Conservation (phyloP, 2,888 invertebrate genomes). For the Apocheima hispidaria region DNA sequence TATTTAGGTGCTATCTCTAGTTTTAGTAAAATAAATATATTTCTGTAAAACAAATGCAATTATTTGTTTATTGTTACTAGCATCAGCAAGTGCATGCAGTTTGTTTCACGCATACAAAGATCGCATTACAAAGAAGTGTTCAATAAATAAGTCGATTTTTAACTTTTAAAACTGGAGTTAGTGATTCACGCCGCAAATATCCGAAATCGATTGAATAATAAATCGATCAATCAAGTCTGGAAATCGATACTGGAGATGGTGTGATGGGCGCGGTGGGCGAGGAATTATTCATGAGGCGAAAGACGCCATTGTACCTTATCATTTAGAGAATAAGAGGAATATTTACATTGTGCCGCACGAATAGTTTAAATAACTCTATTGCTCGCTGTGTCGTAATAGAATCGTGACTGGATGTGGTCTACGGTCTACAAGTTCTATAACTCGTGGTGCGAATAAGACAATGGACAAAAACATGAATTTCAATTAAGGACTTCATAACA, state of each 20-base stretch:
- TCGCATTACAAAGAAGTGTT: constrained; percentile 25
- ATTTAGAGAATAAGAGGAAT: constrained; percentile 25
- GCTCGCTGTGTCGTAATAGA: constrained; percentile 14
- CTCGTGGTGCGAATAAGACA: constrained; percentile 36
- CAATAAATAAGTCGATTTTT: constrained; percentile 35
- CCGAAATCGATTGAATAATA: constrained; percentile 40
- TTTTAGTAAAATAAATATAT: no score
- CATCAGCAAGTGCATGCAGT: no score
- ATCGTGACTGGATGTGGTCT: constrained; percentile 24
- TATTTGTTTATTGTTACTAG: no score
- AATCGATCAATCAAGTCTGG: constrained; percentile 37
- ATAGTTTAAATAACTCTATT: constrained; percentile 20
- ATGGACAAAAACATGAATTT: constrained; percentile 40
- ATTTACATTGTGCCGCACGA: constrained; percentile 25
- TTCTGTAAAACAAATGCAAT: no score
- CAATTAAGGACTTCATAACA: constrained; percentile 41
- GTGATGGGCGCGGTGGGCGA: constrained; percentile 22
- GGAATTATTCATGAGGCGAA: constrained; percentile 36
- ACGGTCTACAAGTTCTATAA: constrained; percentile 1
- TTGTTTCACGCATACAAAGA: no score
- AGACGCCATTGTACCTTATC: constrained; percentile 26
- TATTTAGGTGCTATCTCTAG: no score
- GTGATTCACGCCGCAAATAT: constrained; percentile 35
- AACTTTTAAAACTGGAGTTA: constrained; percentile 26
- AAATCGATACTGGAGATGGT: constrained; percentile 36